Base-by-base conservation (phyloP, 2,888 invertebrate genomes). In the Dione juno region DNA sequence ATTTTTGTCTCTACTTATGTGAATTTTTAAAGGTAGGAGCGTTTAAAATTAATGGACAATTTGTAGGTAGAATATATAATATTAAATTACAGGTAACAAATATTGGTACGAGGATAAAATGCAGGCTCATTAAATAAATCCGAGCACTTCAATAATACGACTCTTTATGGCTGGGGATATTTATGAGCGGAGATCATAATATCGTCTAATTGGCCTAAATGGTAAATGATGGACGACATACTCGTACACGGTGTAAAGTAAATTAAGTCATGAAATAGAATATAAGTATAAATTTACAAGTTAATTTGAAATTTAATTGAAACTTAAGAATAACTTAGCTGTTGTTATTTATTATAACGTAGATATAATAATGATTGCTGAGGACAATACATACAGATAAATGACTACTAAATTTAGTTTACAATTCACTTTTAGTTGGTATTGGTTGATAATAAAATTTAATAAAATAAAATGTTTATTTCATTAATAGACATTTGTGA, bases 41-140 rank as follows among this genome's bases (percentile, higher is more conserved):
- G n/a, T n/a, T n/a, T n/a, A n/a, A n/a, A n/a, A 16, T 48, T 10
- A n/a, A 16, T 3, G 3, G 16, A 48, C 48, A 10, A 10, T 19
- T 19, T 48, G 3, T 48, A 8, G 14, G 0, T 48, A 48, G 16
- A 19, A 57, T 37, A n/a, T 54, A 35, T 53, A 28, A 28, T 2
- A 53, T n/a, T 9, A n/a, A 35, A 35, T 54, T 35, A 35, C 35
- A 53, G 0, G 2, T 14, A 28, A 35, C 35, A n/a, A 37, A 57
- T 37, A 57, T 57, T 57, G 37, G 37, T 37, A 19, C 16, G 40
- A 28, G 35, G 6, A 61, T 45, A 28, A 61, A 35, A 45, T 3
- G n/a, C 43, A 28, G 5, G 28, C 28, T 61, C 61, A 61, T 45
- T 45, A 61, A 61, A 61, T 61, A 45, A 61, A 61, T 61, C 61